Percentiles rank a stretch among this genome's conserved stretches.
phyloP scores from a whole-genome alignment of 2,113 vertebrate species.

The Carassius carassius region DNA sequence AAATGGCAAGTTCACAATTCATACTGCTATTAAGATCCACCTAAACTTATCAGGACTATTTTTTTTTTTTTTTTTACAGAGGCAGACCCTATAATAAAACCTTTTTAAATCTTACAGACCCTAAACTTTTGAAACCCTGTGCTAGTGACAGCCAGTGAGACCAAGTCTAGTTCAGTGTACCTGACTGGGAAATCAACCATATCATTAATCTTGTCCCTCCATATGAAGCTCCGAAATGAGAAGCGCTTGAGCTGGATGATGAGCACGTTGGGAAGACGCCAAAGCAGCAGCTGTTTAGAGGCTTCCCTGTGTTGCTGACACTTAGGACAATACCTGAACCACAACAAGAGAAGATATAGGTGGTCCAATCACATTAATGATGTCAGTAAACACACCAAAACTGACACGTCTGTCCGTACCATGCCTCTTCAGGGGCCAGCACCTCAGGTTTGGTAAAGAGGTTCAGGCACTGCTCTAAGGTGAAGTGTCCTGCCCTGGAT shows the following conservation, averaged over 20 bases:
- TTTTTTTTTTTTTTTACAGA: neutral
- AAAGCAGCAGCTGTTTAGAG: constrained; percentile 94
- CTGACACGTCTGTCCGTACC: constrained; percentile 76
- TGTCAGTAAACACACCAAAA: neutral
- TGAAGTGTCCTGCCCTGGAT: constrained; percentile 92
- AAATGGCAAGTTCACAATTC: neutral
- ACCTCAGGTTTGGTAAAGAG: constrained; percentile 98
- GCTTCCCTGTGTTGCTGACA: constrained; percentile 97
- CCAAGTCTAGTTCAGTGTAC: constrained; percentile 67
- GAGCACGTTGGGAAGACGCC: constrained; percentile 93
- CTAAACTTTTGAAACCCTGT: neutral
- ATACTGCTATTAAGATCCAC: neutral
- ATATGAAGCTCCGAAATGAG: constrained; percentile 98
- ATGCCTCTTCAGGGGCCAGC: constrained; percentile 95
- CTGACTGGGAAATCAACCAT: constrained; percentile 98
- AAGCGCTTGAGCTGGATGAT: constrained; percentile 99
- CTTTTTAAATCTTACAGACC: neutral
- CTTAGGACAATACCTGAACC: constrained; percentile 92
- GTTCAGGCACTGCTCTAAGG: constrained; percentile 95
- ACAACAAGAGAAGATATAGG: neutral
- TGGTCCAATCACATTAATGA: neutral
- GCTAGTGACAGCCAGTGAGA: neutral
- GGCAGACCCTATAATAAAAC: neutral
- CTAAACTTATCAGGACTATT: neutral
- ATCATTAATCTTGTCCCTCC: constrained; percentile 99